Percentiles rank a stretch among this genome's conserved stretches.
phyloP scores from a whole-genome alignment of 1,140 invertebrate species.

The Rhopalosiphum maidis region DNA sequence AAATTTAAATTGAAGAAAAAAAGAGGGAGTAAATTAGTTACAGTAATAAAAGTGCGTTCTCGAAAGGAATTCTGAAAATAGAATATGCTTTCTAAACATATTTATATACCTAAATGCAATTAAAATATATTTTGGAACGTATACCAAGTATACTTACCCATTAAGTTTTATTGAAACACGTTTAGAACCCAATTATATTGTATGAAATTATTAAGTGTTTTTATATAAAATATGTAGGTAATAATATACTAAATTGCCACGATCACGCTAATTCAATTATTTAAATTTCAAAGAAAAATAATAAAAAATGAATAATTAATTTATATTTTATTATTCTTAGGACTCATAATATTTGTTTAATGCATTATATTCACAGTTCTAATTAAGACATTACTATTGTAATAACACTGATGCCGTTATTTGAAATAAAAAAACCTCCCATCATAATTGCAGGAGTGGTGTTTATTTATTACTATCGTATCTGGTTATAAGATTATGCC shows the following conservation, averaged over 20 bases:
- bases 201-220: not conserved
- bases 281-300: not conserved
- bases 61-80: not conserved
- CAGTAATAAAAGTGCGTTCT: not conserved
- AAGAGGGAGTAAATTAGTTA: not conserved
- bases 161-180: not conserved
- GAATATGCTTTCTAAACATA: not conserved
- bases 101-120: not conserved
- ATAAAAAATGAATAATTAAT: not conserved
- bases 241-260: not conserved
- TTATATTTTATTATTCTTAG: not conserved
- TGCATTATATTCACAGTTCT: not conserved
- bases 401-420: not conserved
- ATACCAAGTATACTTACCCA: not conserved
- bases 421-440: not conserved
- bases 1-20: not conserved
- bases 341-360: not conserved
- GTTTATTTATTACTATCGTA: not conserved
- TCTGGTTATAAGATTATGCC: not conserved
- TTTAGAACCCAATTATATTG: not conserved
- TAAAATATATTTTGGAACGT: not conserved
- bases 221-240: no score
- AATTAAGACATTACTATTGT: not conserved
- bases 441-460: not conserved
- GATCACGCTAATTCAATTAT: not conserved